phyloP scores from a whole-genome alignment of 2,113 vertebrate species.

The Erinaceus europaeus region DNA sequence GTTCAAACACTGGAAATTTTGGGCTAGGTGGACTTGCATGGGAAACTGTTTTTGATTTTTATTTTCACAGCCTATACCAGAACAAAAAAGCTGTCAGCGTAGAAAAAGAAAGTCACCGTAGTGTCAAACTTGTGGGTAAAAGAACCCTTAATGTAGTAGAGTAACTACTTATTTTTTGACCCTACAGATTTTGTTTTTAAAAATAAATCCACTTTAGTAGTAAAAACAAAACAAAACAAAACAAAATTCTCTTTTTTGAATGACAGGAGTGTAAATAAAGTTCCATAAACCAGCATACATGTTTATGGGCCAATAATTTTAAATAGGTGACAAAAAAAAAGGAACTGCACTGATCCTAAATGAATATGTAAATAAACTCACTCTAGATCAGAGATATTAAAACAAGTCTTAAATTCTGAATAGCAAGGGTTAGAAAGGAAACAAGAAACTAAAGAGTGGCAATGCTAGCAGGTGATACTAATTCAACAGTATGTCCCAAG shows the following conservation, averaged over 20 bases:
- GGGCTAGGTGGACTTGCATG: background rate
- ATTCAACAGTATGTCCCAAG: background rate
- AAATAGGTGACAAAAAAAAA: background rate
- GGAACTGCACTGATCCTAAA: background rate
- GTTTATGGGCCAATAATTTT: slow-evolving; percentile 20
- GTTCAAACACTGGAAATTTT: background rate
- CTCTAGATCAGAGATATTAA: background rate
- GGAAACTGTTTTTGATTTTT: background rate
- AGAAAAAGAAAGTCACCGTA: background rate
- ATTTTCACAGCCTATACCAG: background rate
- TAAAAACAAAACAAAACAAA: too few species aligned
- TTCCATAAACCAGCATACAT: slow-evolving; percentile 33
- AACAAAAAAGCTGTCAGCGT: background rate
- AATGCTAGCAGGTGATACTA: background rate
- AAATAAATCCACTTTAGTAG: slow-evolving; percentile 4
- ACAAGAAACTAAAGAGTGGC: background rate
- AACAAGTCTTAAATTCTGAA: background rate
- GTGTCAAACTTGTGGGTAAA: background rate
- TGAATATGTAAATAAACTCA: slow-evolving; percentile 16
- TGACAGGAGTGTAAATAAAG: slow-evolving; percentile 38
- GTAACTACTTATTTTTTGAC: background rate
- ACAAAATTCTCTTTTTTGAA: background rate
- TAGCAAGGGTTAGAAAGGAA: background rate
- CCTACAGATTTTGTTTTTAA: background rate
- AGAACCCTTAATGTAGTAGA: background rate